Conservation (phyloP, 2,113 vertebrate genomes). For the Marcusenius ussheri region DNA sequence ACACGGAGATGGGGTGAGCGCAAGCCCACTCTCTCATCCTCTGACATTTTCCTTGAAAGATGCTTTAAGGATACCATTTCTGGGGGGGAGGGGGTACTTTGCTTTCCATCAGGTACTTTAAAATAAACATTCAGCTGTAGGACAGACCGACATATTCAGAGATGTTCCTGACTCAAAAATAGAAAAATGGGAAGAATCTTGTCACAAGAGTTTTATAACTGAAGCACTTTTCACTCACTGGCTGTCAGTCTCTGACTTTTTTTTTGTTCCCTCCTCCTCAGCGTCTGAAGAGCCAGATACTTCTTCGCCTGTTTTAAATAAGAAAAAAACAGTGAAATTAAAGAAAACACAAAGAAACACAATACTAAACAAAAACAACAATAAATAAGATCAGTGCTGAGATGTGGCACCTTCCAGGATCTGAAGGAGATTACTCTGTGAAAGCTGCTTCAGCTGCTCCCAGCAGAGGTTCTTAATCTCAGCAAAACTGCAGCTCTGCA, state of each 20-base stretch:
- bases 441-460: constrained; percentile 83
- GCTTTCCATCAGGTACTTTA: neutral
- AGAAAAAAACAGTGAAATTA: neutral
- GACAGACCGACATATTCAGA: neutral
- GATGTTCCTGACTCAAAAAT: neutral
- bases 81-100: neutral
- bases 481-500: constrained; percentile 74
- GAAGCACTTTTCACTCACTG: constrained; percentile 64
- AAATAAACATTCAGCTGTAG: neutral
- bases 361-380: neutral
- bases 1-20: neutral
- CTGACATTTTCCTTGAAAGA: neutral
- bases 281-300: constrained; percentile 58
- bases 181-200: neutral
- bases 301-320: constrained; percentile 57
- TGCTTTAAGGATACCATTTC: neutral
- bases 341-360: neutral
- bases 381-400: neutral
- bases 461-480: constrained; percentile 87
- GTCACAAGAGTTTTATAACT: neutral
- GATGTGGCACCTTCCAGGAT: constrained; percentile 79
- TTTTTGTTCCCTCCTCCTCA: constrained; percentile 65
- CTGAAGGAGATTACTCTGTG: constrained; percentile 76
- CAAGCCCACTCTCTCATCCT: neutral
- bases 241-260: constrained; percentile 56